Evolutionary conservation across 1,140 invertebrate species (phyloP), one percentile per base, ranked within the genome.

Genomic region (Drosophila pandora): DNA sequence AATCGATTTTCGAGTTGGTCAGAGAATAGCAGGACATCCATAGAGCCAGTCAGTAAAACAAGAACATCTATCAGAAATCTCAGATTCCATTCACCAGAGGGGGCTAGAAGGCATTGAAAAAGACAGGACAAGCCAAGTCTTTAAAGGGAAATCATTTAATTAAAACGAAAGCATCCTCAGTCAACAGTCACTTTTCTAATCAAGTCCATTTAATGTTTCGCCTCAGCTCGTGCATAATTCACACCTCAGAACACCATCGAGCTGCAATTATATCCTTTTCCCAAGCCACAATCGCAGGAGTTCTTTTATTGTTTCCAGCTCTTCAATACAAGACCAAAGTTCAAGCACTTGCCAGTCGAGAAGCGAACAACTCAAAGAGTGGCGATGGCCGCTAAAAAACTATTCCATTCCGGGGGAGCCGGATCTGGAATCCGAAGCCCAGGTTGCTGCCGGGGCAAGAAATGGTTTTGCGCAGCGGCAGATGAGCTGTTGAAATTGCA

Each of bases 401-500:
- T 71, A 45, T 71, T 50, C 23, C 17, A 48, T 48, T 39, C 22
- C 37, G 2, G 23, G 13, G 13, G 49, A 59, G 23, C 21, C 10
- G 43, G 22, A 23, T 47, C 21, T 10, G 43, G 21, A 37, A 28
- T 43, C 47, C 56, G 10, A 53, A 52, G 25, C 49, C 8, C 22
- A 34, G 43, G 60, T 30, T 39, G 80, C 62, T 78, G 76, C 76
- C 67, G 67, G 50, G 68, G 39, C 72, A 71, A 63, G 50, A 81
- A 78, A 87, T 81, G 63, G 77, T 67, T 75, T 81, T 74, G 77
- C 82, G 69, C 81, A 77, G 74, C 81, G 81, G 77, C 77, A 81
- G 82, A 87, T 85, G 75, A 88, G 71, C 83, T 88, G 83, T 76
- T 87, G 83, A 83, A 87, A 87, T 87, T 87, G 79, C 83, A 87